Evolutionary conservation across 2,888 invertebrate species (phyloP), one percentile per base, ranked within the genome.

Genomic region (Cordilura impudica): DNA sequence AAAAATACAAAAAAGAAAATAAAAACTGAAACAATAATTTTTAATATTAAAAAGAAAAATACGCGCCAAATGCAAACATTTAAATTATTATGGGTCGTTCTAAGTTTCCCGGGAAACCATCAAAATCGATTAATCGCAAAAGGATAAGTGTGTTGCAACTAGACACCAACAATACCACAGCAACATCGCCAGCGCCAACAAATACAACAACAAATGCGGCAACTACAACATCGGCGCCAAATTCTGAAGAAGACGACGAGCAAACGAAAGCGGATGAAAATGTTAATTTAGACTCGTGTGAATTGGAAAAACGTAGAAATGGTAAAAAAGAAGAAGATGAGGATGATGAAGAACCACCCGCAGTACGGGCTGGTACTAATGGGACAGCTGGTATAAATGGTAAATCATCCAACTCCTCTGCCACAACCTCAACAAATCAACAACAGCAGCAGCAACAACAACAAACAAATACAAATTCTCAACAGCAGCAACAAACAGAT

Each of bases 91-190:
- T 90, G 90, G 90, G 90, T 85, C 89, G 88, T 83, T 90, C 90
- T 76, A 90, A 90, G 86, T 95, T 95, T 93, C 95, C 96, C 89
- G 95, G 96, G 89, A 95, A 95, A 92, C 95, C 95, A 90, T 93
- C 95, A 86, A 96, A 95, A 92, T 94, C 95, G 91, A 94, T 95
- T 90, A 95, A 95, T 91, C 94, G 95, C 92, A 95, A 95, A 90
- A 93, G 95, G 91, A 93, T 95, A 88, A 95, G 94, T 91, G 95
- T 95, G 89, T 91, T 95, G 66, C 86, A 89, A 84, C 81, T 86
- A 77, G 87, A 86, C 63, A 75, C 79, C 1, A 79, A 79, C 47
- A 86, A 86, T 81, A 85, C 85, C 49, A 75, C 82, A 54, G 75
- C 82, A 58, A 61, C 83, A 12, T 74, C 84, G 3, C 39, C 83